Evolutionary conservation across 2,113 vertebrate genomes (phyloP).

Genomic region (Eretmochelys imbricata): DNA sequence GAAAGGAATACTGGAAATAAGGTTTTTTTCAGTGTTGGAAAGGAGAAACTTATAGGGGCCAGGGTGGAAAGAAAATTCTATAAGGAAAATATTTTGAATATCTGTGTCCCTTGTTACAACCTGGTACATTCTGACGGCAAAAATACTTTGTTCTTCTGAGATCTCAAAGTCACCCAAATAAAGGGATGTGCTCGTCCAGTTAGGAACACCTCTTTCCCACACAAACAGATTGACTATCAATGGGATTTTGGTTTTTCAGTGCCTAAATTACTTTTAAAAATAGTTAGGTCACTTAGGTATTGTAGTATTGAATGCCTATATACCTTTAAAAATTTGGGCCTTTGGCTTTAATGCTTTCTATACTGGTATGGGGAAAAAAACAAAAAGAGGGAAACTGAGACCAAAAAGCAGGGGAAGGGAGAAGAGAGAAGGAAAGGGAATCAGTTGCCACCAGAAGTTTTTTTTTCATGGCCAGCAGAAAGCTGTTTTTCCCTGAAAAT

Average conservation of each 20-base stretch:
- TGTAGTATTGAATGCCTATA: too few species aligned
- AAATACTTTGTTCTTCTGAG: not conserved
- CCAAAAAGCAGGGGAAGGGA: too few species aligned
- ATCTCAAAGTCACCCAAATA: not conserved
- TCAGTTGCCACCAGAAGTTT: too few species aligned
- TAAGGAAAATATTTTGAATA: not conserved
- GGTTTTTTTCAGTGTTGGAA: not conserved
- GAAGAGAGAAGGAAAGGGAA: too few species aligned
- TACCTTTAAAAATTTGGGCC: too few species aligned
- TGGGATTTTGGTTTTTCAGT: too few species aligned
- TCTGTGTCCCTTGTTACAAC: not conserved
- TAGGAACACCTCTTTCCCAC: not conserved
- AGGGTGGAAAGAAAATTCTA: not conserved
- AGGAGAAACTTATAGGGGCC: not conserved
- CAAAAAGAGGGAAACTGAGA: too few species aligned
- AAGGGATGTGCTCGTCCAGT: not conserved
- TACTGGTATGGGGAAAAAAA: too few species aligned
- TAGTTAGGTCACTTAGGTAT: not conserved
- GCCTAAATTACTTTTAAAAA: not conserved
- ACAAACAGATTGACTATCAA: not conserved
- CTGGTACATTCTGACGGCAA: not conserved
- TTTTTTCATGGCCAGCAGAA: not conserved
- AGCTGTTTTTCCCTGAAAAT: not conserved
- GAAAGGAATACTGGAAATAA: slow-evolving; percentile 4
- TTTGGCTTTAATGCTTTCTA: too few species aligned